Base-by-base conservation (phyloP, 2,113 vertebrate species). In the Formicarius rufipectus region DNA sequence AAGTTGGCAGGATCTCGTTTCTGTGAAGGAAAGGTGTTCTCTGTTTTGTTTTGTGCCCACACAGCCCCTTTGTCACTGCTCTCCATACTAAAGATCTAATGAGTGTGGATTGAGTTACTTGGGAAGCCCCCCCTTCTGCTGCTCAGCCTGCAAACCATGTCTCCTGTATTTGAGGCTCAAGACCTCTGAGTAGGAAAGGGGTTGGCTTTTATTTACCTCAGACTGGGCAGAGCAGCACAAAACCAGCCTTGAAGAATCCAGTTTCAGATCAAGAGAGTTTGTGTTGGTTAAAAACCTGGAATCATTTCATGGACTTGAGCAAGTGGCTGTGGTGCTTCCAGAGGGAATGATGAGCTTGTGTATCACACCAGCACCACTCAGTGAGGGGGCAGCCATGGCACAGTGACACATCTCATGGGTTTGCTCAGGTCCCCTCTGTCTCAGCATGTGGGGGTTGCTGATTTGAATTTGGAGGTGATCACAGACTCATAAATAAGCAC, bases 331-430 rank as follows among this genome's bases (percentile, higher is more conserved):
- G 49, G 39, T n/a, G 24, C n/a, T 53, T 44, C 27, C 86, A 52
- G 28, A 40, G 28, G 45, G 22, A 80, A n/a, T 1, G 8, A 2
- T 4, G 45, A 0, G 0, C 14, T 23, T 9, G 14, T 19, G 19
- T n/a, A 24, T 40, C 71, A 4, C 79, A 52, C 52, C 40, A 63
- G 60, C 8, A 3, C 4, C 6, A 0, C 33, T 17, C 39, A 2
- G 1, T 17, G 86, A 19, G 62, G 23, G 78, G 69, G 8, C 39
- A 59, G 53, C 52, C 59, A 37, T 42, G 55, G 37, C 33, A 4
- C 1, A 14, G 47, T 33, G 59, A 31, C 23, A 39, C 45, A 14
- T 10, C 35, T 50, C 21, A 0, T 4, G 85, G 8, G 0, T 7
- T 59, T 72, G 52, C 3, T 23, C 10, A 33, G 8, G 7, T 17